phyloP scores from a whole-genome alignment of 2,888 invertebrate genomes.

The Agrotis segetum region DNA sequence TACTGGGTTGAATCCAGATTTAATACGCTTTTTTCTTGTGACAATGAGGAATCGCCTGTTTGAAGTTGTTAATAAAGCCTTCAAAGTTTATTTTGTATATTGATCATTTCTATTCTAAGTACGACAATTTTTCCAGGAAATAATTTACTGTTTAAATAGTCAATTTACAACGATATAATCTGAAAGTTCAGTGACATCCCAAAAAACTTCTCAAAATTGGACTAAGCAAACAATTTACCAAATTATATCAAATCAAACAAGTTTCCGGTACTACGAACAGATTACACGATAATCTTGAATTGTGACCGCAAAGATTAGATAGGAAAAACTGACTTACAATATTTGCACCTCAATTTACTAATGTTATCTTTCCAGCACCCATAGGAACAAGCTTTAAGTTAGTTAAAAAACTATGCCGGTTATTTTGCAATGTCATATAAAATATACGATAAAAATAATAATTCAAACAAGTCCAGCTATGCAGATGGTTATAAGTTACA shows the following conservation, averaged over 20 bases:
- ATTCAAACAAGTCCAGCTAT: background rate
- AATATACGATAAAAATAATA: too few relatives aligned
- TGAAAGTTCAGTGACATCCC: constrained; percentile 2
- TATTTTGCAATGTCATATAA: too few relatives aligned
- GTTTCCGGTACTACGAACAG: constrained; percentile 16
- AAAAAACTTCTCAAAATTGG: constrained; percentile 2
- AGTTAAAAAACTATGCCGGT: too few relatives aligned
- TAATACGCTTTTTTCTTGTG: constrained; percentile 28
- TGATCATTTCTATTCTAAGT: background rate
- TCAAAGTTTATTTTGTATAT: background rate
- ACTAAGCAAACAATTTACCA: constrained; percentile 29
- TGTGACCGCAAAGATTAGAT: constrained; percentile 29
- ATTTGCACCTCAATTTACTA: background rate
- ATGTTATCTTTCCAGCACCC: background rate
- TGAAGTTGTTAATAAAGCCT: background rate
- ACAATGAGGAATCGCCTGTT: background rate
- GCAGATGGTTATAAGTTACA: background rate
- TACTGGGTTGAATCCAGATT: constrained; percentile 21
- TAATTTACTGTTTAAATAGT: background rate
- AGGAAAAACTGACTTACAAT: constrained; percentile 17
- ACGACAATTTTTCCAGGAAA: background rate
- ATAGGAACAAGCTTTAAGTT: background rate
- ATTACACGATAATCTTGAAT: constrained; percentile 34
- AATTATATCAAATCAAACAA: constrained; percentile 22
- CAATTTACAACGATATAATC: background rate